Evolutionary conservation across 2,797 vertebrate species (phyloP), one percentile per base, ranked within the genome.

Genomic region (Pristis pectinata): DNA sequence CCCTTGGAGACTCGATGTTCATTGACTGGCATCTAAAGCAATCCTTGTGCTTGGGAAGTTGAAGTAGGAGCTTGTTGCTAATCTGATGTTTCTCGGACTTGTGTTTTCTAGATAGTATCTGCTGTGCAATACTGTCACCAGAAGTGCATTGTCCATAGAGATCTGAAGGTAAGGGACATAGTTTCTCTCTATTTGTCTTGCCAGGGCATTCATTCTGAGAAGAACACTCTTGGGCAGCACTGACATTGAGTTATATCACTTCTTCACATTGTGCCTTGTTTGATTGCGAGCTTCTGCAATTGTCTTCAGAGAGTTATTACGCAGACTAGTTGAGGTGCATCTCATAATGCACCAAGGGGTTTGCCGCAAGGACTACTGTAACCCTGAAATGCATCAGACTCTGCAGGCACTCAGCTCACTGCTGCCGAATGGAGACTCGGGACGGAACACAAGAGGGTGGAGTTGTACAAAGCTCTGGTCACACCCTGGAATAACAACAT

Each of bases 41-140:
- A 10, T 27, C 9, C 27, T 0, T 17, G 44, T 41, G 22, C 49
- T 82, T 82, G 79, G 8, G 2, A 44, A 8, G 41, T 17, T 82
- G 41, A 24, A 1, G 0, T 49, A 24, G 79, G 22, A 19, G n/a
- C 77, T 17, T 24, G 2, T 8, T 8, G 79, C 24, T 82, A 9
- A 49, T 24, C 41, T 6, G 56, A 61, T 87, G 64, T 64, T 80
- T 34, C 77, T 56, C 30, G 56, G 83, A 9, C 87, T 72, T 79
- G 2, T 79, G 94, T 95, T 95, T 96, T 96, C 94, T 97, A 99
- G 98, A 98, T 98, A 96, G 98, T 99, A 96, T 99, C 98, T 96
- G 98, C 98, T 22, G 98, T 99, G 97, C 98, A 99, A 97, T 99
- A 99, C 96, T 99, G 98, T 96, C 98, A 99, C 97, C 98, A 99